Conservation (phyloP, 2,113 vertebrate genomes). For the Damaliscus lunatus region DNA sequence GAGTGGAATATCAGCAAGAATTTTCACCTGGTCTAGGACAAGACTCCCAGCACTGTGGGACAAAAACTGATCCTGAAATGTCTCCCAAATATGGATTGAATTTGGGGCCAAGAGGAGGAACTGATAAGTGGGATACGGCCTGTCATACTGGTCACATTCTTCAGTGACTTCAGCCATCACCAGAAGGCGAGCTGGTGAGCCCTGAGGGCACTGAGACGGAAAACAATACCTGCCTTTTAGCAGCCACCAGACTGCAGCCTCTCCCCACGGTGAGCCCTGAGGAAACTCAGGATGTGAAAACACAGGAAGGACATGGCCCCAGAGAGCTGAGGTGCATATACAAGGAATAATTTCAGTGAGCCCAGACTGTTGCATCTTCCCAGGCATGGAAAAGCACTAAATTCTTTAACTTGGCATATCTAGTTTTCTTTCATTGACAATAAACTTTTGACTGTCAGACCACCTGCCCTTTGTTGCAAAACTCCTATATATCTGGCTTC, state of each 20-base stretch:
- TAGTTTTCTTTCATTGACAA: not conserved
- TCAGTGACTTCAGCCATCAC: not conserved
- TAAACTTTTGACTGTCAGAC: not conserved
- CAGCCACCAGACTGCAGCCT: not conserved
- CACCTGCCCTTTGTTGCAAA: not conserved
- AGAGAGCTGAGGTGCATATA: not conserved
- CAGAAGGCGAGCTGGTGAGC: not conserved
- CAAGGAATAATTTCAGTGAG: not conserved
- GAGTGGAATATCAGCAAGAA: not conserved
- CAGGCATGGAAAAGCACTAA: not conserved
- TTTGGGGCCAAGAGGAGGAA: not conserved
- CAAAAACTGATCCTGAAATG: not conserved
- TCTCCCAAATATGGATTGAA: not conserved
- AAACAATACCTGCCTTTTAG: not conserved
- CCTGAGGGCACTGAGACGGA: not conserved
- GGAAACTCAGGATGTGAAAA: not conserved
- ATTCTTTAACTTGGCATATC: not conserved
- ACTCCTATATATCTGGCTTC: not conserved
- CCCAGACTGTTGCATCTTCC: not conserved
- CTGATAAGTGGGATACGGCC: not conserved
- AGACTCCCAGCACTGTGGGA: not conserved
- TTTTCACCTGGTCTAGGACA: not conserved
- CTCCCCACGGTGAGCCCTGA: not conserved
- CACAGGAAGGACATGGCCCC: not conserved
- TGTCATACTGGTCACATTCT: not conserved